Conservation (phyloP, 2,797 vertebrate species). For the Enteromius viviparus region DNA sequence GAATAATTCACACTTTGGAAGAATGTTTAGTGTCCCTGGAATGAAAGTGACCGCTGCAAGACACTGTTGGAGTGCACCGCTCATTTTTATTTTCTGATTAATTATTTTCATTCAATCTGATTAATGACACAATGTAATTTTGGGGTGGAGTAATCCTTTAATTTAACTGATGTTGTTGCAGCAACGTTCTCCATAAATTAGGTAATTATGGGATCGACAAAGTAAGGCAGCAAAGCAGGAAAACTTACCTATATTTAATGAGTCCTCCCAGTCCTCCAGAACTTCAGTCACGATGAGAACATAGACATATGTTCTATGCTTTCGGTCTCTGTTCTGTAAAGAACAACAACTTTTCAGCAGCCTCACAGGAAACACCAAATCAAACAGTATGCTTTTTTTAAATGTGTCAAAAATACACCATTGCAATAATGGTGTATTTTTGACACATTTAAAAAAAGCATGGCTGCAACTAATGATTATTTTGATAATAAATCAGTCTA, state of each 20-base stretch:
- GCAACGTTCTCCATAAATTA: not conserved
- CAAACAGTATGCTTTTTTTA: too few relatives aligned
- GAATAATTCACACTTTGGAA: too few relatives aligned
- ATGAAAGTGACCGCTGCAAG: too few relatives aligned
- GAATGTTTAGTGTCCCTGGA: too few relatives aligned
- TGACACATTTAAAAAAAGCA: not conserved
- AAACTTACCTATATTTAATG: conserved; percentile 95
- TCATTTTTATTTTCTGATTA: too few relatives aligned
- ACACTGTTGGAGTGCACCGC: too few relatives aligned
- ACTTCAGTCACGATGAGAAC: conserved; percentile 96
- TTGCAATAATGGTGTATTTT: not conserved
- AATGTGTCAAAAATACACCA: too few relatives aligned
- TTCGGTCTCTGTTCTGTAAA: conserved; percentile 91
- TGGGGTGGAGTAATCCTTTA: too few relatives aligned
- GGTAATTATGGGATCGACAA: too few relatives aligned
- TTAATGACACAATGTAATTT: too few relatives aligned
- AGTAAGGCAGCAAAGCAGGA: too few relatives aligned
- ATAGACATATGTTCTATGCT: conserved; percentile 97
- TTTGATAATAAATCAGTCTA: not conserved
- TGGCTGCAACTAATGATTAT: not conserved
- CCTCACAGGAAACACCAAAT: not conserved
- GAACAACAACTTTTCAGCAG: not conserved
- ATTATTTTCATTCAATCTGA: too few relatives aligned
- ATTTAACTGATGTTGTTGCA: not conserved
- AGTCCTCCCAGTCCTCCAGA: conserved; percentile 99